Evolutionary conservation across 2,888 invertebrate species (phyloP).

Genomic region (Masnerella sp.): DNA sequence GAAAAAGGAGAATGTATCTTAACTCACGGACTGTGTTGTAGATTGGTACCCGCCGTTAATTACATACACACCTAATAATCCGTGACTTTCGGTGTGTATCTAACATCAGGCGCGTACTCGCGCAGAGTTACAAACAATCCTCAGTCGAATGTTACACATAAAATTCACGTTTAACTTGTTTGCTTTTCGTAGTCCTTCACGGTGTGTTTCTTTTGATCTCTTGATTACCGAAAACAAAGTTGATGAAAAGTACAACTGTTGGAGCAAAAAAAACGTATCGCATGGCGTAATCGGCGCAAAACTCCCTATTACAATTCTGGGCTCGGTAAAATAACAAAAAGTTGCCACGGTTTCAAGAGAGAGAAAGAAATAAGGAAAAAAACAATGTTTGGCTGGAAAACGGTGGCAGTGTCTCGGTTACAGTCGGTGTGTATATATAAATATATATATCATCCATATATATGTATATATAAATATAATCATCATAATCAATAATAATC

Average conservation of each 20-base stretch:
- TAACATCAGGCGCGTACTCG: slow-evolving; percentile 44
- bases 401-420: slow-evolving; percentile 30
- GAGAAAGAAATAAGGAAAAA: slow-evolving; percentile 48
- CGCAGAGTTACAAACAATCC: slow-evolving; percentile 75
- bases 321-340: too few relatives aligned
- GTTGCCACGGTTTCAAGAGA: slow-evolving; percentile 46
- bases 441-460: slow-evolving; percentile 34
- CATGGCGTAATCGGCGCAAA: slow-evolving; percentile 29
- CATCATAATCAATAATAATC: slow-evolving; percentile 20
- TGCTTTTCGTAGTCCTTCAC: slow-evolving; percentile 65
- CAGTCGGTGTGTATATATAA: slow-evolving; percentile 21
- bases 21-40: slow-evolving; percentile 77
- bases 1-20: slow-evolving; percentile 78
- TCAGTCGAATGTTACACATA: slow-evolving; percentile 77
- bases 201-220: slow-evolving; percentile 43
- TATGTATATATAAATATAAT: slow-evolving; percentile 31
- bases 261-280: slow-evolving; percentile 5
- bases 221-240: too few relatives aligned
- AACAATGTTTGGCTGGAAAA: slow-evolving; percentile 34
- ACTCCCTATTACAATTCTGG: too few relatives aligned
- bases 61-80: slow-evolving; percentile 54
- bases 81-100: slow-evolving; percentile 45
- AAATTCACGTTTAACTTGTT: slow-evolving; percentile 75
- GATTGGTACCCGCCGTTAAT: slow-evolving; percentile 71
- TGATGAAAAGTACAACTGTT: background rate